These are phyloP conservation scores for Hypsibius dujardini DNA, from an alignment of 1,140 invertebrate species.

Conservation along the genomic window DNA sequence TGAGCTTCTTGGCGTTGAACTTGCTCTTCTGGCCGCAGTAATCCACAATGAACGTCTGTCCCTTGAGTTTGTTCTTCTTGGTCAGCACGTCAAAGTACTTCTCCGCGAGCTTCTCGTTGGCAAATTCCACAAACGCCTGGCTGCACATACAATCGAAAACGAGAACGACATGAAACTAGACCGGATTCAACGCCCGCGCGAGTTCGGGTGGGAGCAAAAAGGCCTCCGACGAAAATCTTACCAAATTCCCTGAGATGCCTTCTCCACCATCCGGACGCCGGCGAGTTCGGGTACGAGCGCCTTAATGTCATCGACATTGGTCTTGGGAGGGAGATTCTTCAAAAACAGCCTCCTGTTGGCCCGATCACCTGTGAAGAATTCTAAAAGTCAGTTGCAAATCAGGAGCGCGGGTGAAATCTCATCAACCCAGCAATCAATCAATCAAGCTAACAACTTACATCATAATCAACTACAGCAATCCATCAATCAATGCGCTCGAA, in stretches of 20 bases:
- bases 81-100: constrained; percentile 2
- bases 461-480: too few relatives aligned
- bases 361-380: background rate
- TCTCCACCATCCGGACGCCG: background rate
- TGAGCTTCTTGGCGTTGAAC: background rate
- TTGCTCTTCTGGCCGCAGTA: constrained; percentile 13
- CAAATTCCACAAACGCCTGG: background rate
- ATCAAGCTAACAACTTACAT: too few relatives aligned
- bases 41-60: constrained; percentile 16
- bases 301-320: background rate
- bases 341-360: constrained; percentile 6
- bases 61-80: constrained; percentile 13
- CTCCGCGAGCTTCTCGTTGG: background rate
- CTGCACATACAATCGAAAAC: too few relatives aligned
- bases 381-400: background rate
- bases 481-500: too few relatives aligned
- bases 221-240: background rate
- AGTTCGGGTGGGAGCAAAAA: too few relatives aligned
- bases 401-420: background rate
- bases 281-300: background rate
- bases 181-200: too few relatives aligned
- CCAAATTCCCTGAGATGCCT: background rate
- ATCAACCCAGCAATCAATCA: background rate
- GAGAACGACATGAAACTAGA: too few relatives aligned
- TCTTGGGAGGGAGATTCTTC: background rate